A percentile compares a stretch with the other conserved stretches of the same genome.
Evolutionary conservation across 2,888 invertebrate genomes (phyloP).

Genomic region (Rotaria magnacalcarata): DNA sequence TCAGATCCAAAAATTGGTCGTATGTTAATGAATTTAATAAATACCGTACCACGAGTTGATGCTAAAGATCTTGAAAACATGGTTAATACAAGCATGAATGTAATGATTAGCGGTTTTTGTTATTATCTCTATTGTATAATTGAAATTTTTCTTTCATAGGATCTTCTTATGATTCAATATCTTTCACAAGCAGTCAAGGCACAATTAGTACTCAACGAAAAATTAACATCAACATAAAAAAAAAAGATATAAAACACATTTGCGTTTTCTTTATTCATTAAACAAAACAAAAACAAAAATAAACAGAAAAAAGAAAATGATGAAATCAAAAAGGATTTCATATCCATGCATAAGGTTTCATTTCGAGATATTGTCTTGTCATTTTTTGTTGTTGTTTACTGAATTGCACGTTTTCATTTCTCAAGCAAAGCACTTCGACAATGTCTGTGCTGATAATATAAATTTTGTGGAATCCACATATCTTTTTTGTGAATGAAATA

Average conservation of each 20-base stretch:
- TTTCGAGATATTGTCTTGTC: too few species aligned
- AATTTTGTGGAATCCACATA: too few species aligned
- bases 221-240: slow-evolving; percentile 63
- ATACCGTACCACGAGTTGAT: slow-evolving; percentile 85
- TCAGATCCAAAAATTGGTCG: slow-evolving; percentile 68
- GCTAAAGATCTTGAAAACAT: slow-evolving; percentile 84
- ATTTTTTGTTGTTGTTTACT: too few species aligned
- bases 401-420: too few species aligned
- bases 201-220: slow-evolving; percentile 90
- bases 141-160: slow-evolving; percentile 56
- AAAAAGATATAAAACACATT: background rate
- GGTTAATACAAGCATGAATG: slow-evolving; percentile 89
- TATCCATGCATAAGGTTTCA: too few species aligned
- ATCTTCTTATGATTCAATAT: slow-evolving; percentile 91
- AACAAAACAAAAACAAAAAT: background rate
- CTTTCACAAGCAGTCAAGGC: slow-evolving; percentile 90
- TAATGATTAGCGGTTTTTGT: slow-evolving; percentile 50
- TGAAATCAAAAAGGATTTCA: background rate
- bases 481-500: too few species aligned
- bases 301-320: background rate
- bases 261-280: background rate
- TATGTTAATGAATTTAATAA: slow-evolving; percentile 79
- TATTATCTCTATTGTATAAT: too few species aligned
- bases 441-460: too few species aligned
- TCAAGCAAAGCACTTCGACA: too few species aligned